Evolutionary conservation across 2,797 vertebrate genomes (phyloP).

Genomic region (Micrastur ruficollis): DNA sequence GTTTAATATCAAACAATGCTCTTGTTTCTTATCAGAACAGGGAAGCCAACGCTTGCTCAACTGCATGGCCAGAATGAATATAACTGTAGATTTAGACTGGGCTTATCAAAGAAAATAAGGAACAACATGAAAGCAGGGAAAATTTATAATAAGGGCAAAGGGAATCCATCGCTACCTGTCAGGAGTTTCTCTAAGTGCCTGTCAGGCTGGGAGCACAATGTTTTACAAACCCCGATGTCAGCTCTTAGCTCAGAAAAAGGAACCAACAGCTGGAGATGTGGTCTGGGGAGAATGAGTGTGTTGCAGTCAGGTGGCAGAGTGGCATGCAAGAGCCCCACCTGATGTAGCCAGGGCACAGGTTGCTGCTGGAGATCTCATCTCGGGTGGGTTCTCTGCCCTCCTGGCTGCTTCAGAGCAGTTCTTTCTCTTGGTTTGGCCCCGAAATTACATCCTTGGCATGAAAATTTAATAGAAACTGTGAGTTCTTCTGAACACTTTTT

Average conservation of each 20-base stretch:
- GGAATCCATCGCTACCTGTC: neutral
- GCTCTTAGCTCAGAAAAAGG: neutral
- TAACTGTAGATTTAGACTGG: neutral
- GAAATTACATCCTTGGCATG: neutral
- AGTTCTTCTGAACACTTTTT: neutral
- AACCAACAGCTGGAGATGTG: neutral
- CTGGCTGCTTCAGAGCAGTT: neutral
- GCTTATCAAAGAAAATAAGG: neutral
- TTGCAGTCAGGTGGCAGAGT: neutral
- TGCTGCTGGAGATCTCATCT: neutral
- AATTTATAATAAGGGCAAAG: neutral
- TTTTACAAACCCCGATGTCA: neutral
- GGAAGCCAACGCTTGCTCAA: neutral
- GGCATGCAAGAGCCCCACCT: neutral
- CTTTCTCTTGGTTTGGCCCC: neutral
- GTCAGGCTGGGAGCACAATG: neutral
- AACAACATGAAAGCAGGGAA: neutral
- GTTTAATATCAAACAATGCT: slow-evolving; percentile 54
- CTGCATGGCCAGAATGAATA: neutral
- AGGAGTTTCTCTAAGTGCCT: neutral
- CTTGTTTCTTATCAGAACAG: slow-evolving; percentile 26
- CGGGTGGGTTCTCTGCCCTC: neutral
- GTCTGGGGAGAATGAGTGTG: neutral
- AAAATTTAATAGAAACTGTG: neutral
- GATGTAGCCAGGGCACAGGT: neutral